Base-by-base conservation (phyloP, 2,797 vertebrate genomes). In the Muscicapa comitata region DNA sequence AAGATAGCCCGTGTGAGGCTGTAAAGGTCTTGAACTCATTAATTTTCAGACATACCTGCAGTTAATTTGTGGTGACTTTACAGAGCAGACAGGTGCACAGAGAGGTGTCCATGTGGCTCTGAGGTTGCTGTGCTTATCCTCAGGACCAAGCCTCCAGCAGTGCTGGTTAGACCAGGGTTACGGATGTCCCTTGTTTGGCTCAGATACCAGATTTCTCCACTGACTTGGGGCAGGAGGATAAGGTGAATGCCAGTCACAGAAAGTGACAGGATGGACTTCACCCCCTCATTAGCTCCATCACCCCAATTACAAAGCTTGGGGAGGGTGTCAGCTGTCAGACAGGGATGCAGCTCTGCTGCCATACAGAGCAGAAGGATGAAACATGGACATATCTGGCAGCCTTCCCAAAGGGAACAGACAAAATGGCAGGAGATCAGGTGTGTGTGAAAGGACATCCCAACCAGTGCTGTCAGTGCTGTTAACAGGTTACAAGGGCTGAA, bases 11-110 rank as follows among this genome's bases (percentile, higher is more conserved):
- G 0, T 0, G 0, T 7, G 5, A 76, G 19, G 28, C 61, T 77
- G 8, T 43, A 54, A 84, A 77, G 43, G 43, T 62, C 55, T 79
- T 50, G 17, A 79, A 70, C 47, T n/a, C 16, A 16, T 18, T 79
- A 15, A 20, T 54, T 82, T 82, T 61, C 76, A 58, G 33, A 73
- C 38, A 29, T 78, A 73, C 33, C 51, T 35, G 54, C 29, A 42
- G 42, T 70, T 83, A 86, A 77, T 73, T 84, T 83, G 47, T 80
- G 65, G 86, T 54, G 65, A 65, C 38, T 83, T 86, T 38, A 38
- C 8, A 43, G 31, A 70, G 35, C 4, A 86, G 11, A 54, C 13
- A 58, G 72, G 54, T 0, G 0, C 35, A 47, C 24, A 25, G 28
- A 57, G 35, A 84, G 19, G 33, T 19, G n/a, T 77, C 15, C 2